phyloP scores from a whole-genome alignment of 1,140 invertebrate genomes.

The Trachymyrmex cornetzi region DNA sequence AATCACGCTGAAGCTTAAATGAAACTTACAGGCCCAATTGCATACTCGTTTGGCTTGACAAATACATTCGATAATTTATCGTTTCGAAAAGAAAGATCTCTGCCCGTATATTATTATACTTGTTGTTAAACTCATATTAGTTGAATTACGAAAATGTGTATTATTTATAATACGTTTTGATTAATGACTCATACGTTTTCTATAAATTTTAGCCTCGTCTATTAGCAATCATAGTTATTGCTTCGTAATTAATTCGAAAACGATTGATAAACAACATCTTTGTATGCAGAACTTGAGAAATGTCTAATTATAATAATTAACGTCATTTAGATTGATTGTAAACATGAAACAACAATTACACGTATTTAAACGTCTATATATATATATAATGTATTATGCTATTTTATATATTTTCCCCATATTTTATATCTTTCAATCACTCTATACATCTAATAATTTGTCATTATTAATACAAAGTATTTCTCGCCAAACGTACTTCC shows the following conservation, averaged over 20 bases:
- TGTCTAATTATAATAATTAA: slow-evolving; percentile 46
- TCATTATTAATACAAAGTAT: slow-evolving; percentile 12
- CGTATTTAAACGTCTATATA: slow-evolving; percentile 41
- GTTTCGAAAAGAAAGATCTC: background rate
- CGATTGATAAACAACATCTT: background rate
- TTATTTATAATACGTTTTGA: slow-evolving; percentile 27
- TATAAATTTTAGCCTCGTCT: slow-evolving; percentile 34
- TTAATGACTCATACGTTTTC: slow-evolving; percentile 23
- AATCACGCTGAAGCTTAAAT: slow-evolving; percentile 36
- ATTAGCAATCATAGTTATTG: slow-evolving; percentile 34
- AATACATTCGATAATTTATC: slow-evolving; percentile 12
- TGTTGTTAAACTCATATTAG: slow-evolving; percentile 5
- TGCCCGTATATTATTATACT: background rate
- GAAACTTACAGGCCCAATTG: slow-evolving; percentile 51
- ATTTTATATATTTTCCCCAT: slow-evolving; percentile 19
- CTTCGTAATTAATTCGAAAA: slow-evolving; percentile 18
- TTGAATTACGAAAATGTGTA: slow-evolving; percentile 28
- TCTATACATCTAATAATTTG: background rate
- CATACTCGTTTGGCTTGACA: slow-evolving; percentile 19
- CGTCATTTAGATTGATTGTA: slow-evolving; percentile 32
- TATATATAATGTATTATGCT: slow-evolving; percentile 30
- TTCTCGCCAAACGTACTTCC: background rate
- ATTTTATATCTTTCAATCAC: slow-evolving; percentile 34
- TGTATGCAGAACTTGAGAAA: background rate
- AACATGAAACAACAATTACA: slow-evolving; percentile 49